phyloP scores from a whole-genome alignment of 2,113 vertebrate genomes.

The Pholis gunnellus region DNA sequence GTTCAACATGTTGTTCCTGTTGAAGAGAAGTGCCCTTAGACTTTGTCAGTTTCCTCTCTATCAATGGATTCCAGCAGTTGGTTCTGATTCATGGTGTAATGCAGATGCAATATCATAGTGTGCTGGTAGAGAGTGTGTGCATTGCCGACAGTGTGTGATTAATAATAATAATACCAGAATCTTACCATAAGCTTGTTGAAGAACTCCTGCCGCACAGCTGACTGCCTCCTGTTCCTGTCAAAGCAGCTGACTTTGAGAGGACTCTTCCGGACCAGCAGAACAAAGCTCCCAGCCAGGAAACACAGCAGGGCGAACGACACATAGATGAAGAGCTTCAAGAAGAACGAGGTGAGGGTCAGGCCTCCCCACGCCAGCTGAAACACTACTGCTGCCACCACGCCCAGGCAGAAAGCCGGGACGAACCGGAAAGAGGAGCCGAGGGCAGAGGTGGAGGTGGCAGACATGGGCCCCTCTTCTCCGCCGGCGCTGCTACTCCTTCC shows the following conservation, averaged over 20 bases:
- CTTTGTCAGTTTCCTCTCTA: not conserved
- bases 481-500: constrained; percentile 74
- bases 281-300: constrained; percentile 82
- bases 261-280: constrained; percentile 81
- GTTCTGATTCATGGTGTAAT: not conserved
- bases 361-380: constrained; percentile 83
- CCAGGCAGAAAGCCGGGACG: constrained; percentile 79
- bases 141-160: not conserved
- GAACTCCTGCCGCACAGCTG: constrained; percentile 70
- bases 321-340: constrained; percentile 85
- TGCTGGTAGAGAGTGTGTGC: not conserved
- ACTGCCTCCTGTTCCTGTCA: constrained; percentile 63
- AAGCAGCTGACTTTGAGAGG: constrained; percentile 80
- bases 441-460: constrained; percentile 58
- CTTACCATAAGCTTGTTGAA: constrained; percentile 84
- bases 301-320: constrained; percentile 84
- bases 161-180: not conserved
- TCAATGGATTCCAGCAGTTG: not conserved
- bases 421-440: constrained; percentile 71
- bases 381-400: constrained; percentile 78
- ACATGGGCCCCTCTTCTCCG: constrained; percentile 71
- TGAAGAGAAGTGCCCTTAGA: not conserved
- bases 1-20: not conserved
- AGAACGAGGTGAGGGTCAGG: constrained; percentile 82
- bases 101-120: not conserved